These are phyloP conservation scores for Leptobrachium leishanense DNA, from an alignment of 2,113 vertebrate species.

Conservation along the genomic window DNA sequence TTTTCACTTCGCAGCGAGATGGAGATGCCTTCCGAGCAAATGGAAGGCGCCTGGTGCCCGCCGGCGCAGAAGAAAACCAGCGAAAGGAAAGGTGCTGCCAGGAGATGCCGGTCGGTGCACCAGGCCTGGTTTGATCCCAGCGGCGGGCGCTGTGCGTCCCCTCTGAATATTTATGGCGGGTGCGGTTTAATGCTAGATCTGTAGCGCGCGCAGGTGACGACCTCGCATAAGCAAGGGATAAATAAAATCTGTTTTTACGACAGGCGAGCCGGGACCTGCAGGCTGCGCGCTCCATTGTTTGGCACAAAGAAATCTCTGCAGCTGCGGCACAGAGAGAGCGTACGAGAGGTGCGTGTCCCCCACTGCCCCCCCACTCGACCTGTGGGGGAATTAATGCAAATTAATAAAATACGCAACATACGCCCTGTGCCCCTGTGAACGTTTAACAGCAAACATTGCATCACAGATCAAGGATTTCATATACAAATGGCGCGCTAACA, in stretches of 20 bases:
- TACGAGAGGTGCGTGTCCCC: too few species aligned
- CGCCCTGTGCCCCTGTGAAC: neutral
- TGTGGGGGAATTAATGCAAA: neutral
- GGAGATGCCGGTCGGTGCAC: neutral
- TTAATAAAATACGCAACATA: neutral
- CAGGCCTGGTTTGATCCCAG: neutral
- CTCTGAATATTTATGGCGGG: neutral
- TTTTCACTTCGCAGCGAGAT: slow-evolving; percentile 31
- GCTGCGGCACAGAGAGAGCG: neutral
- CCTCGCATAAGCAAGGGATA: slow-evolving; percentile 2
- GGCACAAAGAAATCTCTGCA: neutral
- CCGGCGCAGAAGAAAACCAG: slow-evolving; percentile 14
- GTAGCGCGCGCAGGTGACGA: neutral
- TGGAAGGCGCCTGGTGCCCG: slow-evolving; percentile 3
- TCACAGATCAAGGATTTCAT: too few species aligned
- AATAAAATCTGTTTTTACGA: slow-evolving; percentile 13
- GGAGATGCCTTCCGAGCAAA: slow-evolving; percentile 9
- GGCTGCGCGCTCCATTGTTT: neutral
- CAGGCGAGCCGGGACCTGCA: neutral
- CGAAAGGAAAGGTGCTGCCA: neutral
- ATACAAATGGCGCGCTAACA: too few species aligned
- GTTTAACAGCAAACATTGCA: neutral
- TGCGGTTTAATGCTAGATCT: neutral
- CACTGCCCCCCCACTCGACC: neutral
- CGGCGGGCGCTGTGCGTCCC: too few species aligned